Conservation (phyloP, 1,140 invertebrate species). For the Planococcus citri region DNA sequence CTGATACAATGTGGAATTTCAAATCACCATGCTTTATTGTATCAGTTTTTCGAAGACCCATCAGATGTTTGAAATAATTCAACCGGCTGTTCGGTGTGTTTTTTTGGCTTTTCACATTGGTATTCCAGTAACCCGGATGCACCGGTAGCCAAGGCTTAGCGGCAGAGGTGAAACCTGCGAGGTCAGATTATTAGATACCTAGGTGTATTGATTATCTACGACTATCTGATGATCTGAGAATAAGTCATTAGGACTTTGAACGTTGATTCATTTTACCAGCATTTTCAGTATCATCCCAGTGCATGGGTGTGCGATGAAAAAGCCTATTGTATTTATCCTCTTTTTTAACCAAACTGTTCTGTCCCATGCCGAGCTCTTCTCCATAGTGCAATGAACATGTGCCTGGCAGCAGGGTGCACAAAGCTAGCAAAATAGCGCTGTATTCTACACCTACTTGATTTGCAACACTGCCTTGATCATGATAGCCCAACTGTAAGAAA, state of each 20-base stretch:
- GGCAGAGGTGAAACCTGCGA: no score
- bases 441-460: conserved; percentile 41
- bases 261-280: no score
- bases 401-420: conserved; percentile 54
- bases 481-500: conserved; percentile 48
- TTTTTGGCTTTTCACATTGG: conserved; percentile 36
- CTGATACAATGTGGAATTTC: no score
- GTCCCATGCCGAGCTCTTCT: conserved; percentile 64
- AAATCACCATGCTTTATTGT: no score
- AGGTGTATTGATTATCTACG: no score
- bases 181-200: no score
- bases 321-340: conserved; percentile 40
- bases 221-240: no score
- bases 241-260: no score
- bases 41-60: conserved; percentile 10
- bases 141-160: conserved; percentile 33
- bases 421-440: conserved; percentile 49
- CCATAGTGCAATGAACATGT: conserved; percentile 62
- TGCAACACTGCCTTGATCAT: conserved; percentile 46
- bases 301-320: conserved; percentile 57
- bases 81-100: conserved; percentile 10
- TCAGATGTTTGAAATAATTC: conserved; percentile 22
- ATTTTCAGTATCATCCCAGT: conserved; percentile 44
- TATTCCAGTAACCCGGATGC: no score
- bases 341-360: conserved; percentile 40